A percentile compares a stretch with the other conserved stretches of the same genome.
phyloP scores from a whole-genome alignment of 1,140 invertebrate genomes.

The Drosophila mojavensis region DNA sequence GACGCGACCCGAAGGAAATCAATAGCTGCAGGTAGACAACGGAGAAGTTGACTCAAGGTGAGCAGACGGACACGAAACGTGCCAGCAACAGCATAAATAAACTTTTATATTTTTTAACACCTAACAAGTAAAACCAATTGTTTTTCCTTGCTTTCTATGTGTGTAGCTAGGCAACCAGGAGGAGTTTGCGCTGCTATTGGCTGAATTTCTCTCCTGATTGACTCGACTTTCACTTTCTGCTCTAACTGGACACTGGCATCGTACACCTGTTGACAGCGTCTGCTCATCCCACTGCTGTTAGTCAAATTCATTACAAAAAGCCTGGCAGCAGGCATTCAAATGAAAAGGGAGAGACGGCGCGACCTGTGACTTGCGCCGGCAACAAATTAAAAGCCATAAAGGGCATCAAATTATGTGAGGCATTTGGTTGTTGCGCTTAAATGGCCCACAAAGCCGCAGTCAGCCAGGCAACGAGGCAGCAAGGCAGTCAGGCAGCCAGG shows the following conservation, averaged over 20 bases:
- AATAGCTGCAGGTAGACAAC: slow-evolving; percentile 6
- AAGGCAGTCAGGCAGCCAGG: not conserved
- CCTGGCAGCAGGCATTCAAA: slow-evolving; percentile 49
- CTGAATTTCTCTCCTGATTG: not conserved
- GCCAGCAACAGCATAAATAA: slow-evolving; percentile 45
- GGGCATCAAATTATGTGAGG: slow-evolving; percentile 80
- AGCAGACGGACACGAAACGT: slow-evolving; percentile 29
- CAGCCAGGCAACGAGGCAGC: not conserved
- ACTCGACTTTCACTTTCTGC: not conserved
- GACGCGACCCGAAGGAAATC: slow-evolving; percentile 30
- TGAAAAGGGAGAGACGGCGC: slow-evolving; percentile 27
- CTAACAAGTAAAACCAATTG: slow-evolving; percentile 69
- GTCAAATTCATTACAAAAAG: slow-evolving; percentile 64
- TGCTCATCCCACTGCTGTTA: slow-evolving; percentile 15
- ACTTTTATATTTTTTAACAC: slow-evolving; percentile 52
- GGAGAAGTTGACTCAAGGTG: not conserved
- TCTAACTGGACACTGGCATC: slow-evolving; percentile 13
- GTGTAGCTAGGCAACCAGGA: slow-evolving; percentile 34
- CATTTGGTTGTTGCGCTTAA: slow-evolving; percentile 61
- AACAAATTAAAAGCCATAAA: slow-evolving; percentile 81
- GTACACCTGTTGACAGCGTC: slow-evolving; percentile 55
- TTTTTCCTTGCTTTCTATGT: not conserved
- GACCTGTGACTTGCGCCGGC: slow-evolving; percentile 43
- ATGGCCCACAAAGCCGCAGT: slow-evolving; percentile 30
- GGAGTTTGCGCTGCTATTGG: not conserved